Percentiles rank a stretch among this genome's conserved stretches.
phyloP scores from a whole-genome alignment of 2,888 invertebrate genomes.

The Sacculina carcini region DNA sequence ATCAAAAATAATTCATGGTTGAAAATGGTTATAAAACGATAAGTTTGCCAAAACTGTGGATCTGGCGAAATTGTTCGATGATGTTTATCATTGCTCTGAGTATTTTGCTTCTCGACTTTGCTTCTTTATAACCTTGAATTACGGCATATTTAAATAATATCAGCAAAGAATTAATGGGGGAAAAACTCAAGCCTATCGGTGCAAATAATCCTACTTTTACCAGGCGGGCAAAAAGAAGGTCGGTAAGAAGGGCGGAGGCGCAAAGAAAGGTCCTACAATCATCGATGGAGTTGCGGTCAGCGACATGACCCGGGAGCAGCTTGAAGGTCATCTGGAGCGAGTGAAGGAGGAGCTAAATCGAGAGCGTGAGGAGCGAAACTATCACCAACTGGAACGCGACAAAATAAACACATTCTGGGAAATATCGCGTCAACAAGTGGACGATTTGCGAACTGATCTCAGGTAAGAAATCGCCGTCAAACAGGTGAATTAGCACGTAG shows the following conservation, averaged over 20 bases:
- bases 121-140: no score
- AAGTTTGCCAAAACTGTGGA: no score
- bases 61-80: no score
- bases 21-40: no score
- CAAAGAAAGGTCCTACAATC: conserved; percentile 13
- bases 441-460: conserved; percentile 42
- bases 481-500: no score
- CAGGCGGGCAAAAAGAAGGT: conserved; percentile 15
- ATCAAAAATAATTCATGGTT: no score
- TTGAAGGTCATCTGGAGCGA: conserved; percentile 48
- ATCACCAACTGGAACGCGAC: conserved; percentile 79
- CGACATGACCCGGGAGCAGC: conserved; percentile 71
- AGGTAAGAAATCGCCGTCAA: conserved; percentile 10
- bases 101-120: no score
- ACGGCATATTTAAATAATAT: no score
- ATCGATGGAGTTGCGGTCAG: conserved; percentile 60
- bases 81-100: no score
- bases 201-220: not conserved
- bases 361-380: conserved; percentile 82
- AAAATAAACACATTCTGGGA: conserved; percentile 88
- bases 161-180: no score
- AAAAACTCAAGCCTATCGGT: no score
- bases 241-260: conserved; percentile 16
- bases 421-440: conserved; percentile 64
- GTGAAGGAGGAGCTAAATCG: conserved; percentile 45